Evolutionary conservation across 2,797 vertebrate genomes (phyloP).

Genomic region (Cirrhinus mrigala): DNA sequence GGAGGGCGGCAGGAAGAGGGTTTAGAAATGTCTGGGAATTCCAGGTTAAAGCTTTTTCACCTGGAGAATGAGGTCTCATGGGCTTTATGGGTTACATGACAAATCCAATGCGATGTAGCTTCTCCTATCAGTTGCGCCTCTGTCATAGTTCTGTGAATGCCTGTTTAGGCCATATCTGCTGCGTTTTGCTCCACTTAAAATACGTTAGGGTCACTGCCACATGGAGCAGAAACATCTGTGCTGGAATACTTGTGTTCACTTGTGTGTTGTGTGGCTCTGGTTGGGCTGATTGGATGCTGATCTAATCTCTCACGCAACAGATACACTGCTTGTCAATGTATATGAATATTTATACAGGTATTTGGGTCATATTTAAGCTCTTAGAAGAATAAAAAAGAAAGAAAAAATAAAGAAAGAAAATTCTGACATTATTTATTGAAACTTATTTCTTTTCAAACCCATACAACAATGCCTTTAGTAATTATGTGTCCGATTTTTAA

Average conservation of each 20-base stretch:
- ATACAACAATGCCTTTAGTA: too few species aligned
- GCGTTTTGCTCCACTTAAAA: slow-evolving; percentile 52
- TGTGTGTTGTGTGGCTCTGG: neutral
- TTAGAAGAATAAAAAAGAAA: too few species aligned
- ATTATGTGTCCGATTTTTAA: too few species aligned
- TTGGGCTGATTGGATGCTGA: slow-evolving; percentile 20
- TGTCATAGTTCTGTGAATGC: slow-evolving; percentile 24
- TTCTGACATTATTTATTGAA: too few species aligned
- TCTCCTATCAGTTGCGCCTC: slow-evolving; percentile 23
- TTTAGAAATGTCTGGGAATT: slow-evolving; percentile 42
- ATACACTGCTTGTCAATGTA: slow-evolving; percentile 31
- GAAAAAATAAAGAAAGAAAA: too few species aligned
- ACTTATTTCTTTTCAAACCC: too few species aligned
- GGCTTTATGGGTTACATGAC: slow-evolving; percentile 45
- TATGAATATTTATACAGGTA: too few species aligned
- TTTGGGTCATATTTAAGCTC: too few species aligned
- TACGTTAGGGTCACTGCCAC: slow-evolving; percentile 29
- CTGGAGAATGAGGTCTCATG: slow-evolving; percentile 41
- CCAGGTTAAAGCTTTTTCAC: slow-evolving; percentile 48
- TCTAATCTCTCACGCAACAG: neutral
- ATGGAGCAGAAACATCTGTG: slow-evolving; percentile 1
- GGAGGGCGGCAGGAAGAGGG: slow-evolving; percentile 35
- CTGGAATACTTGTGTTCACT: slow-evolving; percentile 9
- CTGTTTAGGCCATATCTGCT: slow-evolving; percentile 32
- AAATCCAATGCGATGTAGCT: slow-evolving; percentile 41